phyloP scores from a whole-genome alignment of 2,797 vertebrate species.

The Channallabes apus region DNA sequence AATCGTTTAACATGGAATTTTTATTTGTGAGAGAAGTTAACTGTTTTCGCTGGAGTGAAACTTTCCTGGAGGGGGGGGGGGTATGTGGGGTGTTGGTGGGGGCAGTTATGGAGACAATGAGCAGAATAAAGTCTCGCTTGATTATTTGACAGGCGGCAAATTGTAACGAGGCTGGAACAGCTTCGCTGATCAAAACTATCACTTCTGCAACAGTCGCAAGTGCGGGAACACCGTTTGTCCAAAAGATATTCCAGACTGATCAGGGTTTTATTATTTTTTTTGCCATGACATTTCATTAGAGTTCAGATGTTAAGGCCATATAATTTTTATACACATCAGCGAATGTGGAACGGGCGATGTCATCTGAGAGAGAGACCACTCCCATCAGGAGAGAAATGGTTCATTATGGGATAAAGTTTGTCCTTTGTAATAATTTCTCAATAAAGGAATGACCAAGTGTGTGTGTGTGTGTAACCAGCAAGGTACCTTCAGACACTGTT shows the following conservation, averaged over 20 bases:
- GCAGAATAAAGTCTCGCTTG: not conserved
- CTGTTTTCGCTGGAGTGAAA: not conserved
- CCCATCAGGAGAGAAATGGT: not conserved
- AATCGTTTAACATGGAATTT: constrained; percentile 33
- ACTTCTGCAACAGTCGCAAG: not conserved
- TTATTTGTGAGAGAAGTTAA: constrained; percentile 24
- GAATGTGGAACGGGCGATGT: not conserved
- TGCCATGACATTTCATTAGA: not conserved
- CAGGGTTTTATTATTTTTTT: not conserved
- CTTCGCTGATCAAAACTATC: not conserved
- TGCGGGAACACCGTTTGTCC: not conserved
- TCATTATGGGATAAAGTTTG: not conserved
- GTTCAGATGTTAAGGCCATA: not conserved
- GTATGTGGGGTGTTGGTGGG: too few species aligned
- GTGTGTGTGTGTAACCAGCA: not conserved
- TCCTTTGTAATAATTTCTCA: not conserved
- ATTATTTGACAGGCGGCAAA: not conserved
- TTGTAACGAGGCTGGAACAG: not conserved
- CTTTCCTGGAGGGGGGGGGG: too few species aligned
- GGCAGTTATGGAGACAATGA: too few species aligned
- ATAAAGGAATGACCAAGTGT: not conserved
- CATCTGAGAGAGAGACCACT: not conserved
- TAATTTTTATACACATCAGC: not conserved
- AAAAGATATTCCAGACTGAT: not conserved
- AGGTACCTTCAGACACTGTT: not conserved